Evolutionary conservation across 2,113 vertebrate species (phyloP).

Genomic region (Corythaeola cristata): DNA sequence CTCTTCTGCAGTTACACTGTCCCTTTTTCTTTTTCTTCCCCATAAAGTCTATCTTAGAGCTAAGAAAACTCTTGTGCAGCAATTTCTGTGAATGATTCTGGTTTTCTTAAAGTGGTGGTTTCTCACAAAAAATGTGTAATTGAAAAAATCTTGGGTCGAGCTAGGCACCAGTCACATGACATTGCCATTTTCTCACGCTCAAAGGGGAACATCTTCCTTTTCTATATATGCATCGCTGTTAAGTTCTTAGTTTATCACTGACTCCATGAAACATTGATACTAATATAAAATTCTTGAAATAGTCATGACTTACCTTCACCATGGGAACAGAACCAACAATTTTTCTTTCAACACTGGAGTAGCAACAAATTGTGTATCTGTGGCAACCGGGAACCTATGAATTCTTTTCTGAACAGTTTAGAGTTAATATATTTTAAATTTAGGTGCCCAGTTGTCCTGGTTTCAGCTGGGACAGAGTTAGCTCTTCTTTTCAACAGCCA

Average conservation of each 20-base stretch:
- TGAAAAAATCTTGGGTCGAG: background rate
- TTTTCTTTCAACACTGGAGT: background rate
- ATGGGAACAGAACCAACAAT: background rate
- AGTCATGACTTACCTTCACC: background rate
- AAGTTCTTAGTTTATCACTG: background rate
- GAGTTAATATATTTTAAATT: background rate
- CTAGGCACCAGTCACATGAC: background rate
- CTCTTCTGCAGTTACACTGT: background rate
- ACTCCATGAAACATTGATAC: background rate
- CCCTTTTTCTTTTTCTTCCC: background rate
- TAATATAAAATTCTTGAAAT: background rate
- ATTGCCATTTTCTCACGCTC: background rate
- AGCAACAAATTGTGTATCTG: background rate
- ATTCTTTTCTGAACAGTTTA: background rate
- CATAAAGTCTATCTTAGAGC: background rate
- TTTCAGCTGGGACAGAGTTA: background rate
- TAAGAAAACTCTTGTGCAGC: background rate
- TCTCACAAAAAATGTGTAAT: background rate
- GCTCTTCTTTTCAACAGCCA: too few relatives aligned
- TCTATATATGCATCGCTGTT: background rate
- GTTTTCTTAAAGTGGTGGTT: background rate
- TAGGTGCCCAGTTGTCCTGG: fast-evolving
- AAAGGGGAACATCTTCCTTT: background rate
- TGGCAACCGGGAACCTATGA: background rate
- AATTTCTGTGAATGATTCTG: background rate